phyloP scores from a whole-genome alignment of 2,113 vertebrate genomes.

The Delphinus delphis region DNA sequence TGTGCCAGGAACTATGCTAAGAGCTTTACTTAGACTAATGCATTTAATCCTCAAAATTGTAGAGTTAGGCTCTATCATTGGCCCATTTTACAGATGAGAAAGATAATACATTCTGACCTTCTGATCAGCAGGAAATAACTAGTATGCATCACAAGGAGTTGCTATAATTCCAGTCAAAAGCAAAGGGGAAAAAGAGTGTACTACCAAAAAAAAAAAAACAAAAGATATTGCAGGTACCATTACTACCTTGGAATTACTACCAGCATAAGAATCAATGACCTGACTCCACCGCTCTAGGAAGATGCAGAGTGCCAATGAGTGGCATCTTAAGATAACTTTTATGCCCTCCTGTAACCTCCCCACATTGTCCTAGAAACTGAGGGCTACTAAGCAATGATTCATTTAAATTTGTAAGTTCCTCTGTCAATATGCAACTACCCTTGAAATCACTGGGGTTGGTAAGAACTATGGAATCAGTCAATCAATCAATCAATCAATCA shows the following conservation, averaged over 20 bases:
- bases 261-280: background rate
- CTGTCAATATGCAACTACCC: background rate
- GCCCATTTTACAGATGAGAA: background rate
- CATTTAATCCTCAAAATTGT: background rate
- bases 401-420: background rate
- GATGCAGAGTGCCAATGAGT: background rate
- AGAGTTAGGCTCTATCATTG: background rate
- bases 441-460: background rate
- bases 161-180: constrained; percentile 32
- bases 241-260: background rate
- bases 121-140: constrained; percentile 1
- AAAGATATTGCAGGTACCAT: background rate
- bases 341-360: background rate
- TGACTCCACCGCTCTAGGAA: background rate
- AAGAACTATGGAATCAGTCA: constrained; percentile 3
- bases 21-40: background rate
- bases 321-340: background rate
- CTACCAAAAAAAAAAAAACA: background rate
- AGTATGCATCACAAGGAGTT: background rate
- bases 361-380: background rate
- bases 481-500: background rate
- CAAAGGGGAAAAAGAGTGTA: background rate
- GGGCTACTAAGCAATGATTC: constrained; percentile 9
- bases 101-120: background rate
- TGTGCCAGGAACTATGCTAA: background rate